Percentiles rank a stretch among this genome's conserved stretches.
phyloP scores from a whole-genome alignment of 2,797 vertebrate genomes.

The Acanthornis magna region DNA sequence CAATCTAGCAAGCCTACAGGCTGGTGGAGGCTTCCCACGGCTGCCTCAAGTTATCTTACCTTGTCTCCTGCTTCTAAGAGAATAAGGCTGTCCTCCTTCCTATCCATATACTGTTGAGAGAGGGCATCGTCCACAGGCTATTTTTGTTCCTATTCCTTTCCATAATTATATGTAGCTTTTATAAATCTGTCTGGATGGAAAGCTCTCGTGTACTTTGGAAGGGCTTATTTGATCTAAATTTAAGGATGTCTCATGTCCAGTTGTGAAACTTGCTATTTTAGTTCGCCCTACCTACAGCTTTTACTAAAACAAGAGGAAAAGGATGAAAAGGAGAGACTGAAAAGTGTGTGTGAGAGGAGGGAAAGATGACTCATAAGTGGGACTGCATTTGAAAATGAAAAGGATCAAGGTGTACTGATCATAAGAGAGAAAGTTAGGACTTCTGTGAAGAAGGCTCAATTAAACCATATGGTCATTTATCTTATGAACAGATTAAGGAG shows the following conservation, averaged over 20 bases:
- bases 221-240: conserved; percentile 55
- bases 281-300: conserved; percentile 39
- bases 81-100: not conserved
- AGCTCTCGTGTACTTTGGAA: not conserved
- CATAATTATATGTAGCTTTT: conserved; percentile 55
- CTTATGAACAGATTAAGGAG: not conserved
- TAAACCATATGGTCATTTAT: not conserved
- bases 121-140: not conserved
- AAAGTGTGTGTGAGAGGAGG: not conserved
- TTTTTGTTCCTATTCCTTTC: conserved; percentile 39
- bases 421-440: not conserved
- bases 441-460: not conserved
- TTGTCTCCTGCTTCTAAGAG: not conserved
- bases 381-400: conserved; percentile 1
- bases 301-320: conserved; percentile 48
- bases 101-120: not conserved
- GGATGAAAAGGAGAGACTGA: not conserved
- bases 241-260: conserved; percentile 55
- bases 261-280: conserved; percentile 58
- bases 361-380: conserved; percentile 33
- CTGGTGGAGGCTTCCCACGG: not conserved
- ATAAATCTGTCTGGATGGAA: conserved; percentile 28
- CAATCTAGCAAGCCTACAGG: not conserved
- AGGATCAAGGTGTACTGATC: not conserved
- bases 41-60: not conserved